phyloP scores from a whole-genome alignment of 1,140 invertebrate species.

The Sipha flava region DNA sequence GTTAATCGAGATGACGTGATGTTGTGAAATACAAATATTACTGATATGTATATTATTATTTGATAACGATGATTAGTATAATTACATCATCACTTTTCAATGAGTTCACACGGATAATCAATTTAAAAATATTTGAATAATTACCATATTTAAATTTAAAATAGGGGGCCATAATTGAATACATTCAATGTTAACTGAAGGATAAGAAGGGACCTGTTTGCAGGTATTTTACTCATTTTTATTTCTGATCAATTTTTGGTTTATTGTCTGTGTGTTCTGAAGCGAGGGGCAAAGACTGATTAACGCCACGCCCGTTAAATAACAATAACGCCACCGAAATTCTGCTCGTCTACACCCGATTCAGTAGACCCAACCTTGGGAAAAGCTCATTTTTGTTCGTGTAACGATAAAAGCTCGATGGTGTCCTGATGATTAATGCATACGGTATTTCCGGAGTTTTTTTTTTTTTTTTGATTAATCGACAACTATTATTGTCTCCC shows the following conservation, averaged over 20 bases:
- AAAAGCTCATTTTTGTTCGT: not conserved
- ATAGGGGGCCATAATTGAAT: not conserved
- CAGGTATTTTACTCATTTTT: not conserved
- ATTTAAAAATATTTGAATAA: not conserved
- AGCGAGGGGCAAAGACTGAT: not conserved
- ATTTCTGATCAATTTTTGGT: not conserved
- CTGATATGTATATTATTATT: not conserved
- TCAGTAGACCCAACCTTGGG: not conserved
- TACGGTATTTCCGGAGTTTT: not conserved
- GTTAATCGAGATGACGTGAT: not conserved
- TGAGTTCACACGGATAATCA: not conserved
- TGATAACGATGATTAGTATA: not conserved
- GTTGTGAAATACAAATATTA: not conserved
- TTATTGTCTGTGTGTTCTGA: not conserved
- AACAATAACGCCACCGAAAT: not conserved
- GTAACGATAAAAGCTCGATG: constrained; percentile 8
- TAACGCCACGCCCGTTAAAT: not conserved
- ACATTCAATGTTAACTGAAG: not conserved
- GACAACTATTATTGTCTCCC: not conserved
- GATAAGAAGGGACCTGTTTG: not conserved
- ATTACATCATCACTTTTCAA: not conserved
- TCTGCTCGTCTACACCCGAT: not conserved
- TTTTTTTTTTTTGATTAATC: constrained; percentile 23
- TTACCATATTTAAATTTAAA: not conserved
- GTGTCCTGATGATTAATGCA: constrained; percentile 17